These are phyloP conservation scores for Cynaeus angustus DNA, from an alignment of 2,888 invertebrate species.

Conservation along the genomic window DNA sequence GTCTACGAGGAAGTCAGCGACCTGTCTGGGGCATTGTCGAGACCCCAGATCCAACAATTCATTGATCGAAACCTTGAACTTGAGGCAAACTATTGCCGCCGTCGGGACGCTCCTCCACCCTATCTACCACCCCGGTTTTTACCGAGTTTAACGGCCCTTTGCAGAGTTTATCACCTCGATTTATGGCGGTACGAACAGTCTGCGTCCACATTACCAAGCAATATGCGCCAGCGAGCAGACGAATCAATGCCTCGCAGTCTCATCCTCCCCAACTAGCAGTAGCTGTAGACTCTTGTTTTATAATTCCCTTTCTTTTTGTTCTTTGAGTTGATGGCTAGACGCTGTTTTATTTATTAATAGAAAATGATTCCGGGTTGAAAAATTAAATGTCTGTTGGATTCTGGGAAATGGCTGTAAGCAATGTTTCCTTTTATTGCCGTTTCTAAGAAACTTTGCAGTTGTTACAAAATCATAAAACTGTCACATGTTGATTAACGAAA, in stretches of 20 bases:
- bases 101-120: conserved; percentile 44
- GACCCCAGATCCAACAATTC: conserved; percentile 33
- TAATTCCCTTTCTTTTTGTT: not conserved
- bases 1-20: conserved; percentile 29
- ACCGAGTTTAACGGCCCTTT: conserved; percentile 46
- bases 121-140: conserved; percentile 37
- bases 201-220: conserved; percentile 32
- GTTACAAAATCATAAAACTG: too few species aligned
- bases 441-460: too few species aligned
- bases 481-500: too few species aligned
- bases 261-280: conserved; percentile 1
- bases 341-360: not conserved
- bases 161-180: conserved; percentile 48
- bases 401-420: too few species aligned
- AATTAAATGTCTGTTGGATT: too few species aligned
- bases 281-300: not conserved
- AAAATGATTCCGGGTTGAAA: not conserved
- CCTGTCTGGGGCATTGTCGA: conserved; percentile 28
- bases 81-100: conserved; percentile 38
- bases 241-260: conserved; percentile 32
- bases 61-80: conserved; percentile 48
- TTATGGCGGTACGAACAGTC: conserved; percentile 44
- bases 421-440: too few species aligned
- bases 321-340: not conserved
- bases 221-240: conserved; percentile 37